Evolutionary conservation across 2,888 invertebrate species (phyloP).

Genomic region (Copidosoma aretas): DNA sequence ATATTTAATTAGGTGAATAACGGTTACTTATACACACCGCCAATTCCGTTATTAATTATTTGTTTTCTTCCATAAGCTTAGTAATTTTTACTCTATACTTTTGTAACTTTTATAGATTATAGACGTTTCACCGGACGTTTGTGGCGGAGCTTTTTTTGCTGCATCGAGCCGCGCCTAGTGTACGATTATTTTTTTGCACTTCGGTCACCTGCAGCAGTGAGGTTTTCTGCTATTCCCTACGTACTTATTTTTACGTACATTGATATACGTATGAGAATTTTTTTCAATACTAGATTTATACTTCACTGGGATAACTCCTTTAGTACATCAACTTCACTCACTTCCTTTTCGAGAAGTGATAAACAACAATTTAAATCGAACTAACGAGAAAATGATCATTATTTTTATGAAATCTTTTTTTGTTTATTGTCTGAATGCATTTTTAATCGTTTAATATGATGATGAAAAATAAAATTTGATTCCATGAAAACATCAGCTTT

Average conservation of each 20-base stretch:
- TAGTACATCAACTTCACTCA: conserved; percentile 30
- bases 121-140: conserved; percentile 39
- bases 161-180: conserved; percentile 30
- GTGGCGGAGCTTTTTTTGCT: conserved; percentile 30
- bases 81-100: conserved; percentile 33
- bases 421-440: conserved; percentile 34
- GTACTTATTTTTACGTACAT: conserved; percentile 37
- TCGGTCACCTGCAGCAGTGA: conserved; percentile 34
- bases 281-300: conserved; percentile 35
- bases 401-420: conserved; percentile 21
- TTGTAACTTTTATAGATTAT: conserved; percentile 39
- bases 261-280: conserved; percentile 40
- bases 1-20: conserved; percentile 53
- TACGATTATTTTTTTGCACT: conserved; percentile 34
- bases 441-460: conserved; percentile 22
- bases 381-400: conserved; percentile 30
- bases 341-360: conserved; percentile 27
- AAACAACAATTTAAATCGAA: conserved; percentile 37
- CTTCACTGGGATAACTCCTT: conserved; percentile 35
- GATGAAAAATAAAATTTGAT: conserved; percentile 28
- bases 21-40: conserved; percentile 40
- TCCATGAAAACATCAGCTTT: background rate
- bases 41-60: conserved; percentile 20
- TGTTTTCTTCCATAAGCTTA: conserved; percentile 28
- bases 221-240: conserved; percentile 31